Base-by-base conservation (phyloP, 2,888 invertebrate species). In the Orthonychiurus folsomi region DNA sequence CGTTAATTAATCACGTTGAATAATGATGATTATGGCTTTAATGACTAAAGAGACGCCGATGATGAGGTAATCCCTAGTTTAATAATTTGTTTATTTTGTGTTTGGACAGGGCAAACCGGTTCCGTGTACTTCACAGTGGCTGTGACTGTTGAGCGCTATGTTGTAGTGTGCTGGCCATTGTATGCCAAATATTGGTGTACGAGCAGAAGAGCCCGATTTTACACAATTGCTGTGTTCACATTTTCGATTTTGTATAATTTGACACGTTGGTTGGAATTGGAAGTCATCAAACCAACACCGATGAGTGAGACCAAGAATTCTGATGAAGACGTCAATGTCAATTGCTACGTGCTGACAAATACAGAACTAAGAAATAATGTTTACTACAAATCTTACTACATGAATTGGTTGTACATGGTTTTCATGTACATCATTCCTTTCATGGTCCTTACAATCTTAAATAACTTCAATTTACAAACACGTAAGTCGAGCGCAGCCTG, bases 101-200 rank as follows among this genome's bases (percentile, higher is more conserved):
- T 55, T 55, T 55, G 15, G 15, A 37, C 28, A 59, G 59, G 59
- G 12, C 59, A 50, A 24, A 59, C 59, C 5, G 59, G 59, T n/a
- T 59, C 59, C 21, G 28, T 60, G 3, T 60, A 60, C 23, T 60
- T 52, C 12, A 25, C 26, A 20, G 55, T 47, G 20, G 47, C 55
- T 15, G 54, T 60, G 12, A 60, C 60, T 9, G 55, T 60, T 3
- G 47, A 60, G 26, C 54, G 54, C 1, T 60, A 55, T 5, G 48
- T 60, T 24, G 59, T 59, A 5, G 59, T 59, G 15, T 59, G 59
- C 26, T 59, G 59, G 59, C 59, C 59, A 23, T 23, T 59, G 3
- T 50, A 59, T 20, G 59, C 59, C 20, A 59, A 50, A 50, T 50
- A 23, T 20, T 59, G 59, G 59, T 59, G 59, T 25, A 59, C 59